These are phyloP conservation scores for Drosophila punjabiensis DNA, from an alignment of 1,140 invertebrate species.

Conservation along the genomic window DNA sequence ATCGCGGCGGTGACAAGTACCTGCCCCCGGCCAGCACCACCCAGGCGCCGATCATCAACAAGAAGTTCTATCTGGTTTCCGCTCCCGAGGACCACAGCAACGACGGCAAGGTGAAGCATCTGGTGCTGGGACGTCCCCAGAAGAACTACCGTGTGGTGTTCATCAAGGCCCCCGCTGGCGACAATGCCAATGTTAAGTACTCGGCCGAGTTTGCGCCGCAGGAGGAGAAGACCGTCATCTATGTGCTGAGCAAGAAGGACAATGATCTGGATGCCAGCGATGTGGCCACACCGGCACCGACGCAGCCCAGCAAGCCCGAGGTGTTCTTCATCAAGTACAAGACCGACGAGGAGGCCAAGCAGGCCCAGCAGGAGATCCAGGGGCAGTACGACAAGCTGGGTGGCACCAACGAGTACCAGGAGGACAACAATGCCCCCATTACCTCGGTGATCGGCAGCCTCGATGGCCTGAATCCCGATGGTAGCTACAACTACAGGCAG, in stretches of 20 bases:
- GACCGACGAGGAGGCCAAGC: constrained; percentile 87
- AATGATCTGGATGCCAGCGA: constrained; percentile 87
- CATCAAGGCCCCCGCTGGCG: constrained; percentile 93
- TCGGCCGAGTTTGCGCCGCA: constrained; percentile 85
- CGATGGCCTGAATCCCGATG: constrained; percentile 79
- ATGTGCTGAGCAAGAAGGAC: constrained; percentile 93
- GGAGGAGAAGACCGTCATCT: constrained; percentile 94
- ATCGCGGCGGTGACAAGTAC: constrained; percentile 81
- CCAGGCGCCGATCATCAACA: constrained; percentile 75
- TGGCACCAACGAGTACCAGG: constrained; percentile 79
- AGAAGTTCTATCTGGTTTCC: constrained; percentile 83
- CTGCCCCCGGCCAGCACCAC: constrained; percentile 76
- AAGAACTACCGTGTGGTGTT: constrained; percentile 95
- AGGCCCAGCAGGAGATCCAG: constrained; percentile 83
- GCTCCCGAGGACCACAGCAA: constrained; percentile 80
- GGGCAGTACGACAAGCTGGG: constrained; percentile 83
- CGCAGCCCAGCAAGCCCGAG: constrained; percentile 90
- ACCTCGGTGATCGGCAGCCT: constrained; percentile 81
- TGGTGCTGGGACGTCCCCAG: constrained; percentile 87
- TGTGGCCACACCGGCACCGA: constrained; percentile 91
- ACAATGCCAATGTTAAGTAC: constrained; percentile 86
- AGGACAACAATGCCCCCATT: constrained; percentile 77
- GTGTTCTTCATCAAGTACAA: constrained; percentile 92
- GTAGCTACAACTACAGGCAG: constrained; percentile 79
- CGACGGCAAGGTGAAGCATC: constrained; percentile 72